Percentiles rank a stretch among this genome's conserved stretches.
Evolutionary conservation across 2,797 vertebrate species (phyloP).

Genomic region (Typhlichthys eigenmanni): DNA sequence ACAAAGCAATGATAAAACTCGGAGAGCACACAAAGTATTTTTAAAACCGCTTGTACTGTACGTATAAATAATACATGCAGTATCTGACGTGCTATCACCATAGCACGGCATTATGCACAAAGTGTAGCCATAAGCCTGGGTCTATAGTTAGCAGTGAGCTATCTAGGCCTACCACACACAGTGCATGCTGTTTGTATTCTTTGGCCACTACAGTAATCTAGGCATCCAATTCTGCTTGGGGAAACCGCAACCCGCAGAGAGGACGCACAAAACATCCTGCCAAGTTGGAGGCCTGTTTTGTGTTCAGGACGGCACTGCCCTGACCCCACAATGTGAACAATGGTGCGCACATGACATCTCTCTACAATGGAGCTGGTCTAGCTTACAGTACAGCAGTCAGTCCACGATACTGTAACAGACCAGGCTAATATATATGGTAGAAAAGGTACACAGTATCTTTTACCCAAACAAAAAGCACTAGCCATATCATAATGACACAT

Average conservation of each 20-base stretch:
- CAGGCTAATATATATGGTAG: no score
- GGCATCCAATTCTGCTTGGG: constrained; percentile 42
- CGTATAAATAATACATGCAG: no score
- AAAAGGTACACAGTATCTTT: no score
- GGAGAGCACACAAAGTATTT: neutral
- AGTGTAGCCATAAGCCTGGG: constrained; percentile 33
- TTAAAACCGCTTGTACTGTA: neutral
- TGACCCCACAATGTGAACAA: constrained; percentile 16
- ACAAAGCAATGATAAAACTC: neutral
- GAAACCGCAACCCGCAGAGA: constrained; percentile 20
- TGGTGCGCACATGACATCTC: neutral
- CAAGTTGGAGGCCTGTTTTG: constrained; percentile 24
- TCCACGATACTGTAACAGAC: no score
- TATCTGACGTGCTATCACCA: constrained; percentile 27
- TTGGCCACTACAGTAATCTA: constrained; percentile 49
- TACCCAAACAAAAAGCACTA: no score
- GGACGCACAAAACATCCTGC: constrained; percentile 36
- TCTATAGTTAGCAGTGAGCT: constrained; percentile 64
- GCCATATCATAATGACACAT: neutral
- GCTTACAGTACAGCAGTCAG: no score
- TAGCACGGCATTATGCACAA: constrained; percentile 37
- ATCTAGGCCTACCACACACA: constrained; percentile 70
- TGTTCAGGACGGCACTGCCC: constrained; percentile 34
- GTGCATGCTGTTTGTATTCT: constrained; percentile 60
- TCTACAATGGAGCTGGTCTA: no score